Evolutionary conservation across 2,888 invertebrate species (phyloP), one percentile per base, ranked within the genome.

Genomic region (Tetragnatha montana): DNA sequence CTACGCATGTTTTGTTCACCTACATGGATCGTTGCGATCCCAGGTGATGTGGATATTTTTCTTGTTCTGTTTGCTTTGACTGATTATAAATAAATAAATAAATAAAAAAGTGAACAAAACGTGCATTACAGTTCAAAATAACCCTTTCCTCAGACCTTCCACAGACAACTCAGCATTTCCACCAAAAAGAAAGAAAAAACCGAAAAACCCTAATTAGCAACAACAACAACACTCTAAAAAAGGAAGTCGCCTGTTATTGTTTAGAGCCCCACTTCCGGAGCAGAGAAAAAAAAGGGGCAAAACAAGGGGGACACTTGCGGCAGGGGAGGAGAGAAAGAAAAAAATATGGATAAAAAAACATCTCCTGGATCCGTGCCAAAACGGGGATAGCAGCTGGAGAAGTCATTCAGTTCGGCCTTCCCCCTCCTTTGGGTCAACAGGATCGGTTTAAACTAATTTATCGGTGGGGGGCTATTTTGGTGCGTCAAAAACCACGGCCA

Each of bases 401-500:
- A 79, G 78, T 85, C 85, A 71, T 78, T 85, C 70, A 82, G 74
- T 82, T 81, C 81, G 85, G 85, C 51, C 70, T 60, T 78, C 51
- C 70, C 51, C 70, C 85, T 71, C 85, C 78, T 70, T 22, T 85
- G 70, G 85, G 78, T 85, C 85, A 85, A 85, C 85, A 85, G 71
- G 85, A 85, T 78, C 85, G 51, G 78, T 78, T 79, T 85, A 70
- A 85, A 85, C 85, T 85, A 85, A 78, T 85, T 85, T 78, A 85
- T 78, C 71, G 69, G 85, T 69, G 75, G 70, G 51, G 49, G 17
- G 47, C 47, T 35, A 35, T 35, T 35, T 35, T 35, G 35, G 35
- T 35, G 35, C 17, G 12, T 69, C 19, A 69, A 69, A 69, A 6
- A 69, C 6, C 8, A 69, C 8, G 19, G 14, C n/a, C 35, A 35